These are phyloP conservation scores for Gambelia wislizenii DNA, from an alignment of 2,797 vertebrate species.

Conservation along the genomic window DNA sequence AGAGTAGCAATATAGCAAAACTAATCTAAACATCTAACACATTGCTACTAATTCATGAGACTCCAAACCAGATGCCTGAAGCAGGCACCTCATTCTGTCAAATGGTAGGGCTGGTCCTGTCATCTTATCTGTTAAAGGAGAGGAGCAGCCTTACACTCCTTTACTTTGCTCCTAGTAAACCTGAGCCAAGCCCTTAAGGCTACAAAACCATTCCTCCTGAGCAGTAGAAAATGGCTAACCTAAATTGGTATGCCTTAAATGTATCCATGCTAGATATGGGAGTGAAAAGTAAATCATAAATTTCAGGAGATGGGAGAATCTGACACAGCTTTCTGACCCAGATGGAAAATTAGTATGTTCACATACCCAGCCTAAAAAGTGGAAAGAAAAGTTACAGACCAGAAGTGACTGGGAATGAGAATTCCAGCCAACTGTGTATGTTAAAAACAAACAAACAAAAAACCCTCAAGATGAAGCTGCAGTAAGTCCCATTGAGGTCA, in stretches of 20 bases:
- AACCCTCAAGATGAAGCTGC: too few species aligned
- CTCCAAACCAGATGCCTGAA: too few species aligned
- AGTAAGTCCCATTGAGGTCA: not conserved
- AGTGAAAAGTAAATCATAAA: not conserved
- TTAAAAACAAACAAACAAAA: too few species aligned
- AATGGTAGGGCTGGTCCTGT: too few species aligned
- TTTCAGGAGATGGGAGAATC: conserved; percentile 13
- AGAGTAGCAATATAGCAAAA: too few species aligned
- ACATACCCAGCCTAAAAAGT: conserved; percentile 10
- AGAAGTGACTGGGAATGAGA: not conserved
- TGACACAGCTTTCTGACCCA: conserved; percentile 28
- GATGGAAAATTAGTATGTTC: not conserved
- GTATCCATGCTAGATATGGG: not conserved
- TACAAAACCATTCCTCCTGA: not conserved
- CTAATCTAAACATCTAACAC: too few species aligned
- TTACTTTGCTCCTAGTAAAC: not conserved
- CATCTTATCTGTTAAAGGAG: not conserved
- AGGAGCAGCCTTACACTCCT: not conserved
- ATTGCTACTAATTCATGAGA: too few species aligned
- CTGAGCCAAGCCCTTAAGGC: not conserved
- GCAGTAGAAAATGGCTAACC: not conserved
- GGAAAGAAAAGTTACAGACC: conserved; percentile 6
- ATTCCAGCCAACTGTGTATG: not conserved
- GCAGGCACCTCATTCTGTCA: too few species aligned
- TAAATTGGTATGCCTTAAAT: conserved; percentile 16